phyloP scores from a whole-genome alignment of 2,888 invertebrate genomes.

The Nephrotoma flavescens region DNA sequence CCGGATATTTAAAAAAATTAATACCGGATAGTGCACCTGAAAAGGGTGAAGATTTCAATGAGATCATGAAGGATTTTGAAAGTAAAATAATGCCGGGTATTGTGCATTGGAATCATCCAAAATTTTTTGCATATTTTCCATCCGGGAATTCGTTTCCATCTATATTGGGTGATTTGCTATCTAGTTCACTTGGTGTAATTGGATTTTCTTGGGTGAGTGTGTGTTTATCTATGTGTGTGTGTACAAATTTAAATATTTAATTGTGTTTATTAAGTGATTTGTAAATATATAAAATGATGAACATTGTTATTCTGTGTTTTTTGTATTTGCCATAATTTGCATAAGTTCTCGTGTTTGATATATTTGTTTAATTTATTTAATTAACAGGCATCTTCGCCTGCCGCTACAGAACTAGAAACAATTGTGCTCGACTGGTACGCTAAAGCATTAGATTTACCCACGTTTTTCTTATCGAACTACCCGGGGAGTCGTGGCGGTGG shows the following conservation, averaged over 20 bases:
- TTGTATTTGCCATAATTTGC: neutral
- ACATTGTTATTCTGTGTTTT: neutral
- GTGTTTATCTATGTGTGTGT: neutral
- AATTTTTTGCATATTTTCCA: slow-evolving; percentile 89
- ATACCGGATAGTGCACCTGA: slow-evolving; percentile 55
- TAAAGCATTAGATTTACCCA: slow-evolving; percentile 56
- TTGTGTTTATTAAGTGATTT: neutral
- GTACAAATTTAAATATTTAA: neutral
- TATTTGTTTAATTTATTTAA: slow-evolving; percentile 1
- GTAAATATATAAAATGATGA: neutral
- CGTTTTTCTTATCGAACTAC: slow-evolving; percentile 40
- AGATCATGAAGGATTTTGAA: slow-evolving; percentile 64
- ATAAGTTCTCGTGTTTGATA: neutral
- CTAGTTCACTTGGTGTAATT: slow-evolving; percentile 76
- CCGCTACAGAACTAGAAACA: slow-evolving; percentile 72
- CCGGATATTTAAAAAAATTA: slow-evolving; percentile 57
- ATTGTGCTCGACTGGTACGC: slow-evolving; percentile 75
- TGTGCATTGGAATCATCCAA: slow-evolving; percentile 87
- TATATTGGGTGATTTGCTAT: slow-evolving; percentile 78
- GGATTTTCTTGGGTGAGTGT: slow-evolving; percentile 77
- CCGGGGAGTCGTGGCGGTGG: slow-evolving; percentile 51
- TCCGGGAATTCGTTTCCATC: slow-evolving; percentile 85
- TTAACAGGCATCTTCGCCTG: slow-evolving; percentile 64
- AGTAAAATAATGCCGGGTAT: slow-evolving; percentile 67
- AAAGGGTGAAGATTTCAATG: slow-evolving; percentile 56